phyloP scores from a whole-genome alignment of 1,140 invertebrate species.

The Polyergus mexicanus region DNA sequence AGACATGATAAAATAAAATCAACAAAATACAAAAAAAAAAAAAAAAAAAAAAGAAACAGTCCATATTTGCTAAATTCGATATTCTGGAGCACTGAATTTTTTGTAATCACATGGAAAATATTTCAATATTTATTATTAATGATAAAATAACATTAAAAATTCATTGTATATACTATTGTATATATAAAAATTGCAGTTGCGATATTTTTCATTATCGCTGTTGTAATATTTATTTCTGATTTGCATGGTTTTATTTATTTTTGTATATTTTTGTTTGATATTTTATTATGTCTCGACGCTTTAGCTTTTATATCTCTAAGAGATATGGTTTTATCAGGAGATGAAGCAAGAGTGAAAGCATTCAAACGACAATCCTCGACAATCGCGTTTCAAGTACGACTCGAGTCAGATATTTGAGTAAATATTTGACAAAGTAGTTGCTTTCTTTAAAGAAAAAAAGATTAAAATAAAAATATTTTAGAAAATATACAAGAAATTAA shows the following conservation, averaged over 20 bases:
- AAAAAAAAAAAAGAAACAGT: too few relatives aligned
- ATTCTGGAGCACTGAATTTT: neutral
- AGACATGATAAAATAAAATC: slow-evolving; percentile 9
- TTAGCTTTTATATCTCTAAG: neutral
- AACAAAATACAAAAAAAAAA: neutral
- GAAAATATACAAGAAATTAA: neutral
- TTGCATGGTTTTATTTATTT: neutral
- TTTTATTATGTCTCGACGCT: neutral
- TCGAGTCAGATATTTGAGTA: neutral
- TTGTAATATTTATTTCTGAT: neutral
- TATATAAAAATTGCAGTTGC: slow-evolving; percentile 1
- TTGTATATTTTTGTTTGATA: neutral
- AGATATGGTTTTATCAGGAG: slow-evolving; percentile 2
- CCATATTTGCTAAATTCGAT: neutral
- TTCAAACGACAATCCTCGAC: neutral
- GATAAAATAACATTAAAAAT: neutral
- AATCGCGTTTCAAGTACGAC: neutral
- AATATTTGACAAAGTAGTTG: neutral
- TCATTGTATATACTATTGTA: neutral
- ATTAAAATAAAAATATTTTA: neutral
- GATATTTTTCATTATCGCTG: neutral
- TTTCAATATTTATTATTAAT: neutral
- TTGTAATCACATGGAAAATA: neutral
- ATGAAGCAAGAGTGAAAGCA: neutral
- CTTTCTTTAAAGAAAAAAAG: neutral